Percentiles rank a stretch among this genome's conserved stretches.
These are phyloP conservation scores for Tringa solitaria DNA, from an alignment of 2,113 vertebrate genomes.

Conservation along the genomic window DNA sequence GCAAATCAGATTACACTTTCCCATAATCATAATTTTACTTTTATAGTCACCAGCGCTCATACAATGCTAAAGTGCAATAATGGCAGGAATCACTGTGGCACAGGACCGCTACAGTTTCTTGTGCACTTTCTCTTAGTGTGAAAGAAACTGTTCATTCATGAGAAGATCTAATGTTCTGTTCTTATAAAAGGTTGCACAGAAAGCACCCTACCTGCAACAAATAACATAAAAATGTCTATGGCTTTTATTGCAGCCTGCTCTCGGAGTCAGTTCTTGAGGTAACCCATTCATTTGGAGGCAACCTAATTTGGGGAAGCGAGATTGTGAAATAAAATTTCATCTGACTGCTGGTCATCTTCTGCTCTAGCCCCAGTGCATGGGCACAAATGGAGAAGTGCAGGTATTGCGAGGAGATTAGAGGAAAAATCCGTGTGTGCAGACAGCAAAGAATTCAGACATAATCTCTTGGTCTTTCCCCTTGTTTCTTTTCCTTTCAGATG, in stretches of 20 bases:
- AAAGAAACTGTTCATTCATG: not conserved
- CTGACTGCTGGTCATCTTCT: not conserved
- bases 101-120: not conserved
- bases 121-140: not conserved
- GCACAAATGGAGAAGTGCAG: not conserved
- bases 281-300: not conserved
- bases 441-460: slow-evolving; percentile 47
- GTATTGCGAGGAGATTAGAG: not conserved
- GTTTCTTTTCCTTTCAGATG: slow-evolving; percentile 39
- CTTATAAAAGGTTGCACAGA: not conserved
- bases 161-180: not conserved
- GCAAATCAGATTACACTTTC: not conserved
- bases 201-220: not conserved
- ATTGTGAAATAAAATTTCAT: not conserved
- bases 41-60: not conserved
- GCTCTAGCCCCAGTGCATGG: not conserved
- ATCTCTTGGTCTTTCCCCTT: not conserved
- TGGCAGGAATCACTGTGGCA: not conserved
- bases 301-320: not conserved
- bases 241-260: not conserved
- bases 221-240: too few relatives aligned
- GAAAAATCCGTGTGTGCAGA: not conserved
- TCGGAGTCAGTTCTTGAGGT: not conserved
- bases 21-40: not conserved
- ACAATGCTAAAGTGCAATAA: not conserved